These are phyloP conservation scores for Tachyglossus aculeatus DNA, from an alignment of 2,797 vertebrate genomes.

Conservation along the genomic window DNA sequence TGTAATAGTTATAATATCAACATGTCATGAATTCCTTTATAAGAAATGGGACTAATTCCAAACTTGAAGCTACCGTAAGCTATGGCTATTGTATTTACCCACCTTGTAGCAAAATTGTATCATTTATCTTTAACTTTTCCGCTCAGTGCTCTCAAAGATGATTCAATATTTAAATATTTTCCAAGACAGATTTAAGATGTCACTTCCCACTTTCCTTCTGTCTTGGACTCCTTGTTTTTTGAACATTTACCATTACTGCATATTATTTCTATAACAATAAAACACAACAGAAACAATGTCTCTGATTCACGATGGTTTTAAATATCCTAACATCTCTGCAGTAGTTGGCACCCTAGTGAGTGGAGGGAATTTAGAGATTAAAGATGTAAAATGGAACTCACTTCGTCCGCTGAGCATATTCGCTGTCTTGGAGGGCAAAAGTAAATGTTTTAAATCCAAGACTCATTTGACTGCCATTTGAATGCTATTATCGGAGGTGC, in stretches of 20 bases:
- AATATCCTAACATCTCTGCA: not conserved
- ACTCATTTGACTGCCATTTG: too few relatives aligned
- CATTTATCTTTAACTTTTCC: slow-evolving; percentile 16
- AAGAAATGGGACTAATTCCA: slow-evolving; percentile 17
- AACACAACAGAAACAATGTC: not conserved
- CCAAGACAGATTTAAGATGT: not conserved
- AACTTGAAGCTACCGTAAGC: not conserved
- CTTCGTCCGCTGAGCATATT: too few relatives aligned
- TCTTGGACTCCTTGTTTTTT: slow-evolving; percentile 6
- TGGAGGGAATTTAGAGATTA: too few relatives aligned
- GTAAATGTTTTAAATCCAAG: too few relatives aligned
- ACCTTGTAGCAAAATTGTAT: not conserved
- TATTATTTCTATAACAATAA: slow-evolving; percentile 14
- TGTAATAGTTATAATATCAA: slow-evolving; percentile 4
- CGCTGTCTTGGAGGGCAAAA: too few relatives aligned
- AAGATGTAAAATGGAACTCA: too few relatives aligned
- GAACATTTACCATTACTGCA: not conserved
- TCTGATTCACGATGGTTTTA: not conserved
- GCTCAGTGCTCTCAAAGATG: slow-evolving; percentile 9
- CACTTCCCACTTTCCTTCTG: slow-evolving; percentile 6
- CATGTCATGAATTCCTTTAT: not conserved
- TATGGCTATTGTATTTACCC: not conserved
- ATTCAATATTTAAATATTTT: slow-evolving; percentile 22
- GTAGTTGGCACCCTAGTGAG: too few relatives aligned
- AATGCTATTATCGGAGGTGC: too few relatives aligned